Conservation (phyloP, 2,113 vertebrate genomes). For the Leucoraja erinaceus region DNA sequence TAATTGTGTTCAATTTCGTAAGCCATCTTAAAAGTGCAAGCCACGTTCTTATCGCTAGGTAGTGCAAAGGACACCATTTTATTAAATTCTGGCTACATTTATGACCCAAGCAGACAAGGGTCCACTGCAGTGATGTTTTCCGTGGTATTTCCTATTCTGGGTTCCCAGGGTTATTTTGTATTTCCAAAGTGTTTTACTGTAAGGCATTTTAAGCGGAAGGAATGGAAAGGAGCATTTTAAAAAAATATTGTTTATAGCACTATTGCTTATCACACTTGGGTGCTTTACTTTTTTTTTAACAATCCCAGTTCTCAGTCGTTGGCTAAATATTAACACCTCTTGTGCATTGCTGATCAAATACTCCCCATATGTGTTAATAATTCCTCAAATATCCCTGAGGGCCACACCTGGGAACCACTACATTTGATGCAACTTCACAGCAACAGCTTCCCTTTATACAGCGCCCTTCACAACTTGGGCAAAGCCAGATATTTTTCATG, state of each 20-base stretch:
- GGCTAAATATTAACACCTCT: background rate
- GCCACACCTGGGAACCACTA: no score
- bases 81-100: background rate
- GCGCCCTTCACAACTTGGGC: no score
- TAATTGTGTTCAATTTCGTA: constrained; percentile 4
- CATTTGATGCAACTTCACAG: no score
- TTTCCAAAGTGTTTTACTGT: background rate
- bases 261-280: background rate
- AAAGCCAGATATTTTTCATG: no score
- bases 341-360: background rate
- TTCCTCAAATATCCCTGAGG: no score
- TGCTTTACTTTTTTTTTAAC: background rate
- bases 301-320: background rate
- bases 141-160: background rate
- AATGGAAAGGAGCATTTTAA: background rate
- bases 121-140: background rate
- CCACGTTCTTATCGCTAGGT: constrained; percentile 1
- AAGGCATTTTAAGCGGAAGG: background rate
- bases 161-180: background rate
- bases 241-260: background rate
- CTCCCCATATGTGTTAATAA: background rate
- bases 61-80: background rate
- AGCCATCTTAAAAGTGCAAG: constrained; percentile 16
- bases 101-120: background rate
- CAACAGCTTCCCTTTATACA: no score